Conservation (phyloP, 2,113 vertebrate genomes). For the Marmota flaviventris region DNA sequence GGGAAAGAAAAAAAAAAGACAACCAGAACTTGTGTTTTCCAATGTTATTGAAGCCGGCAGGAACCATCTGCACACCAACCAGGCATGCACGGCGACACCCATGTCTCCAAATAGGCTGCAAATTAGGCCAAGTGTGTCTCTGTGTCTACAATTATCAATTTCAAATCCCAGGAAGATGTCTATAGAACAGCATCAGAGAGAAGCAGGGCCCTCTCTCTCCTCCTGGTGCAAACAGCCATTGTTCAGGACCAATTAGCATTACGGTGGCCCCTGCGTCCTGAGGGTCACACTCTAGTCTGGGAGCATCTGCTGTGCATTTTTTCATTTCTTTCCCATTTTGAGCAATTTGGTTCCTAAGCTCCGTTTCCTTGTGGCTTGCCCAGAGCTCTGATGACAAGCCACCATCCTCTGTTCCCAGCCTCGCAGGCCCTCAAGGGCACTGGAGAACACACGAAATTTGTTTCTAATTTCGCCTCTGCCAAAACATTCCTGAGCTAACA, state of each 20-base stretch:
- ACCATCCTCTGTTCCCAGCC: conserved; percentile 89
- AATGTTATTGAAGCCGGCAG: conserved; percentile 59
- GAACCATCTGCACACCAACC: conserved; percentile 14
- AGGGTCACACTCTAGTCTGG: conserved; percentile 73
- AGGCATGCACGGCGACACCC: conserved; percentile 35
- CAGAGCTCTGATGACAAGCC: conserved; percentile 92
- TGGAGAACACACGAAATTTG: conserved; percentile 94
- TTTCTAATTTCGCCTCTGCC: conserved; percentile 97
- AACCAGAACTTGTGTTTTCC: conserved; percentile 60
- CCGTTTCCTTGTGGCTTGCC: conserved; percentile 92
- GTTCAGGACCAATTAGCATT: conserved; percentile 71
- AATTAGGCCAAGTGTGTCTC: conserved; percentile 73
- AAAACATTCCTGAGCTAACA: conserved; percentile 90
- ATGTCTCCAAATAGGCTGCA: conserved; percentile 51
- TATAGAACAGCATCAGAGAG: background rate
- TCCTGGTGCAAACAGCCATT: conserved; percentile 41
- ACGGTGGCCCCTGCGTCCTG: conserved; percentile 77
- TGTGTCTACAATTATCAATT: conserved; percentile 66
- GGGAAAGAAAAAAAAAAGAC: background rate
- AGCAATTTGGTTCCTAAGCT: conserved; percentile 89
- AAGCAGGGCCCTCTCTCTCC: fast-evolving
- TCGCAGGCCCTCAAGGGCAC: conserved; percentile 90
- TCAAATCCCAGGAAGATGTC: conserved; percentile 55
- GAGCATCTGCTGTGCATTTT: conserved; percentile 89
- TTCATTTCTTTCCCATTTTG: conserved; percentile 83